These are phyloP conservation scores for Gandaritis pyraliata DNA, from an alignment of 2,888 invertebrate genomes.

Conservation along the genomic window DNA sequence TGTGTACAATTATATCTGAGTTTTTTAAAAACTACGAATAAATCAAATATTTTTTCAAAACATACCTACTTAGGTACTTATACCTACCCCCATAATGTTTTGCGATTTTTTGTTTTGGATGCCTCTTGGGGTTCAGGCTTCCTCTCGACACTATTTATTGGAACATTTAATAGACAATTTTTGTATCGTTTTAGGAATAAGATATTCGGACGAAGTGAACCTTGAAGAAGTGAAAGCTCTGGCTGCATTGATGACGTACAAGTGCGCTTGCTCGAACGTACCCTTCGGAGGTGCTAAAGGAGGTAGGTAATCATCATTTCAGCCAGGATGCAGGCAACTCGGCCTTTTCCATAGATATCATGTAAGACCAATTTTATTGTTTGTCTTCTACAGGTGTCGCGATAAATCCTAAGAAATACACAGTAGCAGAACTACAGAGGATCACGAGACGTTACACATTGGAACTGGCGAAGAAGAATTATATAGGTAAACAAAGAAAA, in stretches of 20 bases:
- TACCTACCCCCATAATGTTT: too few relatives aligned
- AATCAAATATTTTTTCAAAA: too few relatives aligned
- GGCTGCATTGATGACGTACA: slow-evolving; percentile 92
- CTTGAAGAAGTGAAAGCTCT: slow-evolving; percentile 92
- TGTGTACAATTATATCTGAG: too few relatives aligned
- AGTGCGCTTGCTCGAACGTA: slow-evolving; percentile 91
- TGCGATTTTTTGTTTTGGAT: too few relatives aligned
- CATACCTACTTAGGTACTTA: too few relatives aligned
- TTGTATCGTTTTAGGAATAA: slow-evolving; percentile 82
- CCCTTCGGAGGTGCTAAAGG: slow-evolving; percentile 92
- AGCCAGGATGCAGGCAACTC: too few relatives aligned
- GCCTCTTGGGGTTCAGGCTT: too few relatives aligned
- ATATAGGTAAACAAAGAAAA: slow-evolving; percentile 83
- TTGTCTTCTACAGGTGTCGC: slow-evolving; percentile 83
- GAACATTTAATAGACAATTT: too few relatives aligned
- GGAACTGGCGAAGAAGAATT: slow-evolving; percentile 91
- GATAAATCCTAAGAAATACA: slow-evolving; percentile 89
- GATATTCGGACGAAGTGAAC: slow-evolving; percentile 87
- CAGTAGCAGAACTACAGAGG: slow-evolving; percentile 89
- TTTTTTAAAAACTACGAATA: too few relatives aligned
- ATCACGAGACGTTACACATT: slow-evolving; percentile 90
- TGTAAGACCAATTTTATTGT: too few relatives aligned
- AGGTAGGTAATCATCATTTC: slow-evolving; percentile 49
- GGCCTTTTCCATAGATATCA: too few relatives aligned
- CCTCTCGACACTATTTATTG: too few relatives aligned